Evolutionary conservation across 2,113 vertebrate species (phyloP).

Genomic region (Bubo scandiacus): DNA sequence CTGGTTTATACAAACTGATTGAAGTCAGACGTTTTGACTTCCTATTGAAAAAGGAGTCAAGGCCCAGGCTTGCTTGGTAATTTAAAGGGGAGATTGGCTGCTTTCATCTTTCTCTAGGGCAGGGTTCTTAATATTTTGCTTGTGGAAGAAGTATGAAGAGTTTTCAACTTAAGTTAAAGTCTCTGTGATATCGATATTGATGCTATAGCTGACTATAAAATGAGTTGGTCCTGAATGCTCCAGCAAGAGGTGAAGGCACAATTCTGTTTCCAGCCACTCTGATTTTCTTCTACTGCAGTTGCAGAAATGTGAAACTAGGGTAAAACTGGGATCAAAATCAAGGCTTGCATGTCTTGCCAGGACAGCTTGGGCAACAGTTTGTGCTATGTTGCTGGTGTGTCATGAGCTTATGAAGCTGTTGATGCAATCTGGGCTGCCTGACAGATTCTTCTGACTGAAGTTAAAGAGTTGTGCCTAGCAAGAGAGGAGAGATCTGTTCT

Average conservation of each 20-base stretch:
- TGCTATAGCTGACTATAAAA: background rate
- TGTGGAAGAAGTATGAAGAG: constrained; percentile 27
- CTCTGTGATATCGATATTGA: background rate
- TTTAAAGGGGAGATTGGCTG: constrained; percentile 61
- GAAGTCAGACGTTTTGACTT: constrained; percentile 70
- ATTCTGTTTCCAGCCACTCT: background rate
- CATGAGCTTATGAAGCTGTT: constrained; percentile 29
- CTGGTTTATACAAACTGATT: constrained; percentile 73
- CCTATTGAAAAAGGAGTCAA: constrained; percentile 67
- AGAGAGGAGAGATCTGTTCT: background rate
- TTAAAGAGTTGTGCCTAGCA: background rate
- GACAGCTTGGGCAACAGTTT: constrained; percentile 2
- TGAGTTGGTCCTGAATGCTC: background rate
- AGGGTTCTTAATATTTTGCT: constrained; percentile 45
- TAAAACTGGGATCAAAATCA: constrained; percentile 28
- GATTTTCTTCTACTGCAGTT: background rate
- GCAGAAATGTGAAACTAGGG: constrained; percentile 12
- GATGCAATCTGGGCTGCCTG: constrained; percentile 33
- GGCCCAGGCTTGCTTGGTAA: constrained; percentile 48
- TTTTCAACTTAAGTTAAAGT: constrained; percentile 44
- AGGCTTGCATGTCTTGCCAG: constrained; percentile 34
- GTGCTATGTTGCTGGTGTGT: constrained; percentile 7
- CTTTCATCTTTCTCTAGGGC: constrained; percentile 63
- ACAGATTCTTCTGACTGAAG: background rate
- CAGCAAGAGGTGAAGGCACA: background rate